Conservation (phyloP, 53 echinoderm and acorn worm species). For the Temnopleurus reevesii region DNA sequence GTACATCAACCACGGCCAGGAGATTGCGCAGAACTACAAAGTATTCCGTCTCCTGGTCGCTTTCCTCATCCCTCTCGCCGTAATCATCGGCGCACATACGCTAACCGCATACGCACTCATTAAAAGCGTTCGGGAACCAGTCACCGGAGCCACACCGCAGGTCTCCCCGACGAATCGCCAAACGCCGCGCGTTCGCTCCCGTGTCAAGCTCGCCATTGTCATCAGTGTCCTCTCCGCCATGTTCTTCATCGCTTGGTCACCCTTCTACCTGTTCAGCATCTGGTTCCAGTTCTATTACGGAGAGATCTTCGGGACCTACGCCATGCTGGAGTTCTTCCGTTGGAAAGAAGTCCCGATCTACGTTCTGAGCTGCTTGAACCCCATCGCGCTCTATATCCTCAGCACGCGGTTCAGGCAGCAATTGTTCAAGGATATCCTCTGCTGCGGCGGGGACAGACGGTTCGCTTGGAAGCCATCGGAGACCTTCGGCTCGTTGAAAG, state of each 20-base stretch:
- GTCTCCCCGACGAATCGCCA: background rate
- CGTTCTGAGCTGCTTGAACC: conserved; percentile 31
- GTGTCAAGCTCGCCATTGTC: conserved; percentile 45
- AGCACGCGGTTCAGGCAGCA: conserved; percentile 42
- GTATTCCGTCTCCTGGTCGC: conserved; percentile 20
- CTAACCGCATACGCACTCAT: conserved; percentile 25
- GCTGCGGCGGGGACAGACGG: conserved; percentile 12
- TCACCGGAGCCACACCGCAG: background rate
- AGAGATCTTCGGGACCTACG: background rate
- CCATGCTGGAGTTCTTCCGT: conserved; percentile 16
- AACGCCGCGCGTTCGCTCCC: conserved; percentile 17
- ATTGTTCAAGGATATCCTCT: conserved; percentile 6
- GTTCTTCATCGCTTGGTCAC: conserved; percentile 29
- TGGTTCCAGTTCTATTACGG: conserved; percentile 15
- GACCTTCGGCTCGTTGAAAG: conserved; percentile 17
- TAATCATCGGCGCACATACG: conserved; percentile 2
- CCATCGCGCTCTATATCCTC: conserved; percentile 17
- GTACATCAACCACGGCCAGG: background rate
- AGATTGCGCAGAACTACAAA: conserved; percentile 12
- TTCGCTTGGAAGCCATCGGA: conserved; percentile 17
- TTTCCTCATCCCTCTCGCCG: conserved; percentile 27
- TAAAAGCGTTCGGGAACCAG: conserved; percentile 32
- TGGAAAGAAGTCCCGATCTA: conserved; percentile 41
- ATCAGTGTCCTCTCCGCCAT: conserved; percentile 26
- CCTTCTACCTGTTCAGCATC: conserved; percentile 33